These are phyloP conservation scores for Pantherophis vulpinus DNA, from an alignment of 2,797 vertebrate genomes.

Conservation along the genomic window DNA sequence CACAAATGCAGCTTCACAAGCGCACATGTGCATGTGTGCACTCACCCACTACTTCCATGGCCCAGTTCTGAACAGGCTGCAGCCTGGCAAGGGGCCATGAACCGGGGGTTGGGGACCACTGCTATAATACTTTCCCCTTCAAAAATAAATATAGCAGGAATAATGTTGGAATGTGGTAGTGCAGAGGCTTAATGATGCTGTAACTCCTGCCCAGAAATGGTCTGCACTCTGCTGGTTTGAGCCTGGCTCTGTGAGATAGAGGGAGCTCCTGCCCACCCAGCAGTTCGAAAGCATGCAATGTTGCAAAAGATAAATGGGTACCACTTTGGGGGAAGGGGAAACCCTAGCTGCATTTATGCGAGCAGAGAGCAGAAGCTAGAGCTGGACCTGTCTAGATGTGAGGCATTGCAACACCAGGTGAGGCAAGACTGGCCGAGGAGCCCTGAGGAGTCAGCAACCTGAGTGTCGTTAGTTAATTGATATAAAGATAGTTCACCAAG, in stretches of 20 bases:
- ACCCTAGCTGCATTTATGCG: not conserved
- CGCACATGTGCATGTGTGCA: rapidly evolving
- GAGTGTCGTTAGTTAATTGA: not conserved
- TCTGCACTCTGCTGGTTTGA: not conserved
- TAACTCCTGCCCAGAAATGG: not conserved
- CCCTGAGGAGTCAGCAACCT: not conserved
- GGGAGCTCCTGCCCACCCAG: not conserved
- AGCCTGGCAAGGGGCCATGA: not conserved
- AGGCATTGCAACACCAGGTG: not conserved
- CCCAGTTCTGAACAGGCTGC: not conserved
- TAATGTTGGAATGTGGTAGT: not conserved
- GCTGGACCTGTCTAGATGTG: not conserved
- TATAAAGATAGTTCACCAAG: not conserved
- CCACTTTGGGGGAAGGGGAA: too few species aligned
- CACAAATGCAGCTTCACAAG: not conserved
- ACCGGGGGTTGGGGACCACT: not conserved
- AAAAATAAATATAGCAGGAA: not conserved
- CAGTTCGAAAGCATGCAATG: not conserved
- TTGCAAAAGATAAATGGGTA: not conserved
- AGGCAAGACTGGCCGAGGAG: not conserved
- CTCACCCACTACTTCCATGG: not conserved
- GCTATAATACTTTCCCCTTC: not conserved
- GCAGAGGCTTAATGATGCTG: not conserved
- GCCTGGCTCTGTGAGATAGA: not conserved
- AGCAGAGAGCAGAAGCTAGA: not conserved